These are phyloP conservation scores for Muscina levida DNA, from an alignment of 2,888 invertebrate genomes.

Conservation along the genomic window DNA sequence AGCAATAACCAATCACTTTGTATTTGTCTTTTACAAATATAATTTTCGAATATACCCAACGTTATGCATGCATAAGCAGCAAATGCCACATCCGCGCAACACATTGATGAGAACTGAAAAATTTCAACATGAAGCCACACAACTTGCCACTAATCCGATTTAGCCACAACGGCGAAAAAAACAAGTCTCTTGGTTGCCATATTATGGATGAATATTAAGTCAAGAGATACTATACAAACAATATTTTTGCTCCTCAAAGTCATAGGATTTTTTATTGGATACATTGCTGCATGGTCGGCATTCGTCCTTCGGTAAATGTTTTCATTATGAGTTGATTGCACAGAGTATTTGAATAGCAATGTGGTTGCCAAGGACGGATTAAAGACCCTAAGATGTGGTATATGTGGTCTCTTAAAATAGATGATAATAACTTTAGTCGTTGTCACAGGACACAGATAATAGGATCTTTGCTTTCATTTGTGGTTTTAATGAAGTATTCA, in stretches of 20 bases:
- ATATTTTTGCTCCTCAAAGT: neutral
- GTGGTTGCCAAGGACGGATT: neutral
- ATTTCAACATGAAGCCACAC: constrained; percentile 14
- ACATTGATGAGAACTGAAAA: neutral
- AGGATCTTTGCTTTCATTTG: neutral
- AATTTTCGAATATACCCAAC: no score
- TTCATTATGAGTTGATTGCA: neutral
- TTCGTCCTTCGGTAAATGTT: no score
- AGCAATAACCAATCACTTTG: no score
- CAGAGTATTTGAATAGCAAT: neutral
- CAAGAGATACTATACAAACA: neutral
- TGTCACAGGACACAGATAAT: neutral
- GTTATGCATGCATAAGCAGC: no score
- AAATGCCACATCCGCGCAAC: no score
- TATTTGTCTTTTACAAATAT: no score
- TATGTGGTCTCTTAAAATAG: neutral
- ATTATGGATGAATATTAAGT: neutral
- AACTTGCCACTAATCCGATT: constrained; percentile 59
- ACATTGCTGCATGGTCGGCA: no score
- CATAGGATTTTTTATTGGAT: no score
- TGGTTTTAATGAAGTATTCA: neutral
- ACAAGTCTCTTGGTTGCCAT: neutral
- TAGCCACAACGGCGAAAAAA: constrained; percentile 24
- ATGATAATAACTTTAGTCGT: neutral
- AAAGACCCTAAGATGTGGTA: constrained; percentile 5